Base-by-base conservation (phyloP, 2,888 invertebrate species). In the Anagyrus pseudococci region DNA sequence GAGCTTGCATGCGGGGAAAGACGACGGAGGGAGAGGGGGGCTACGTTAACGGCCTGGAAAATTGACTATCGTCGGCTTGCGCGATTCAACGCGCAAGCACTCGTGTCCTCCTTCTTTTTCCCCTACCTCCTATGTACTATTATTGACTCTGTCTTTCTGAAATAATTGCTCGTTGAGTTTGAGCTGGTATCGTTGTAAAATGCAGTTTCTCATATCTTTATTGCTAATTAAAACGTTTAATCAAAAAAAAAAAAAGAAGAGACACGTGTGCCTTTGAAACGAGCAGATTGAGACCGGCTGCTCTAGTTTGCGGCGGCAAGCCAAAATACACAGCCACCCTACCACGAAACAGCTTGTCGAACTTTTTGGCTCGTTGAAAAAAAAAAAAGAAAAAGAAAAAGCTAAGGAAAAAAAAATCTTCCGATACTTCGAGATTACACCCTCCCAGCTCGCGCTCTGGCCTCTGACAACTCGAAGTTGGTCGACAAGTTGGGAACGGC, bases 11-110 rank as follows among this genome's bases (percentile, higher is more conserved):
- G n/a, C 15, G 53, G 20, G 22, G 19, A 15, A 29, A n/a, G 25
- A 22, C n/a, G 15, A 23, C 13, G 6, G n/a, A n/a, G 37, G 25
- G 52, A 17, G 52, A 15, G 43, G 2, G 44, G 20, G 44, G 22
- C 15, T n/a, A n/a, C 10, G 41, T 19, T 44, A 63, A 58, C 58
- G 49, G 49, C 20, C 20, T 44, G 54, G 58, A 58, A 63, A 63
- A 63, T 63, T 58, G 58, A 55, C 54, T 43, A 49, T 8, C 58
- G 17, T 17, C 44, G 19, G n/a, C 2, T n/a, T n/a, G n/a, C n/a
- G n/a, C n/a, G n/a, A n/a, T n/a, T n/a, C n/a, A n/a, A n/a, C n/a
- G n/a, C n/a, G n/a, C n/a, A n/a, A 15, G 6, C 43, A n/a, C 40
- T 29, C 13, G 4, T 19, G 15, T 3, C 22, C 15, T 29, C 20